These are phyloP conservation scores for Catharus fuscescens DNA, from an alignment of 2,113 vertebrate species.

Conservation along the genomic window DNA sequence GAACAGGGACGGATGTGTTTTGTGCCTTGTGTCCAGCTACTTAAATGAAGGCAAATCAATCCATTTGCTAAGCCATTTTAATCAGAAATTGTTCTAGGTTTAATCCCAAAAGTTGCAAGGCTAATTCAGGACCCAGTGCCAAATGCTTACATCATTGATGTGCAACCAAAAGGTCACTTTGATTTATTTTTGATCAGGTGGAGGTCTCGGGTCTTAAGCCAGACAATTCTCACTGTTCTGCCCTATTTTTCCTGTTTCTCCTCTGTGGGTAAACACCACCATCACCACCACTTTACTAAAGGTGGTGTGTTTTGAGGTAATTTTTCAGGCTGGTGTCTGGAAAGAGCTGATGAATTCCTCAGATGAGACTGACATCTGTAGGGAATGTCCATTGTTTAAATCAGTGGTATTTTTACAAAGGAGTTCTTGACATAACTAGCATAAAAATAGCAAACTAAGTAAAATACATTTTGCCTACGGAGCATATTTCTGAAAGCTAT, in stretches of 20 bases:
- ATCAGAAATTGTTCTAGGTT: background rate
- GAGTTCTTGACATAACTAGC: background rate
- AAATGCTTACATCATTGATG: background rate
- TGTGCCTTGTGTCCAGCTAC: background rate
- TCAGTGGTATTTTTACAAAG: background rate
- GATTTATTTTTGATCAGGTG: background rate
- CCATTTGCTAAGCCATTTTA: background rate
- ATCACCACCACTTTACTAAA: background rate
- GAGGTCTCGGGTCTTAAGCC: background rate
- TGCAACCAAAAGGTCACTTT: background rate
- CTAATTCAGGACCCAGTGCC: background rate
- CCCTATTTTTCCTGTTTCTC: background rate
- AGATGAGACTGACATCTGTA: background rate
- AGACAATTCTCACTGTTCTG: background rate
- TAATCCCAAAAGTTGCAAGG: background rate
- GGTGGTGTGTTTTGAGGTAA: background rate
- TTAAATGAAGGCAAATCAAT: background rate
- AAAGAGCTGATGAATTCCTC: background rate
- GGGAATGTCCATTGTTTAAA: background rate
- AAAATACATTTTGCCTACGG: background rate
- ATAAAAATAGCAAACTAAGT: background rate
- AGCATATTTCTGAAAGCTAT: background rate
- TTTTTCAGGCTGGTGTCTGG: background rate
- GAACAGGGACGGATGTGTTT: background rate
- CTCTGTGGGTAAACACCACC: background rate